A percentile compares a stretch with the other conserved stretches of the same genome.
Conservation (phyloP, 2,113 vertebrate genomes). For the Bothrops jararaca region DNA sequence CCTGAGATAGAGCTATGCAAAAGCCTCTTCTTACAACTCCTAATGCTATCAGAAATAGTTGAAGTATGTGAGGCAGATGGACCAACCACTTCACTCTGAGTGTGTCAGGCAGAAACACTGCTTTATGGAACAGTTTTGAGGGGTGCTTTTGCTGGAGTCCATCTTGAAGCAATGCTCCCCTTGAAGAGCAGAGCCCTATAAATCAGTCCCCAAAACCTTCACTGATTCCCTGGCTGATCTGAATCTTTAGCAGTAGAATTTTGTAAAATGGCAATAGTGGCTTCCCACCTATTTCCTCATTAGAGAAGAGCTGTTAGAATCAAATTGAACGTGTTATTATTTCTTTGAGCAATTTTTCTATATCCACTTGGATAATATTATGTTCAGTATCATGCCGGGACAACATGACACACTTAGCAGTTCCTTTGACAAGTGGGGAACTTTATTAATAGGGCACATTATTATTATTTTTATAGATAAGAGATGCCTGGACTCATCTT, state of each 20-base stretch:
- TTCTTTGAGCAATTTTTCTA: neutral
- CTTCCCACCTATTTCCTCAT: neutral
- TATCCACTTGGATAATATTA: neutral
- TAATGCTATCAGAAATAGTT: neutral
- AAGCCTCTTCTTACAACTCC: neutral
- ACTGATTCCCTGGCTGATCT: too few relatives aligned
- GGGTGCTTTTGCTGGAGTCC: neutral
- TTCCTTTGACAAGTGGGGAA: neutral
- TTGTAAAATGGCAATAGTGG: neutral
- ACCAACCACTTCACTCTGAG: neutral
- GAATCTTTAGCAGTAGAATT: neutral
- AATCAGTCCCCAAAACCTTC: neutral
- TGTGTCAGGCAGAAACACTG: neutral
- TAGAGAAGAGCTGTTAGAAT: neutral
- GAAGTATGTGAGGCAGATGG: neutral
- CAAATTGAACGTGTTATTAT: neutral
- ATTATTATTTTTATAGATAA: neutral
- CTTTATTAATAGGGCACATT: neutral
- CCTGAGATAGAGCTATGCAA: neutral
- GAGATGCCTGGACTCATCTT: conserved; percentile 9
- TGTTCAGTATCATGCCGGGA: neutral
- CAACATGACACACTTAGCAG: neutral
- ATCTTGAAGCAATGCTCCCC: neutral
- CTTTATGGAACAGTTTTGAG: neutral
- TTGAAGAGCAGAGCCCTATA: neutral